phyloP scores from a whole-genome alignment of 2,113 vertebrate genomes.

The Pollimyrus isidori region DNA sequence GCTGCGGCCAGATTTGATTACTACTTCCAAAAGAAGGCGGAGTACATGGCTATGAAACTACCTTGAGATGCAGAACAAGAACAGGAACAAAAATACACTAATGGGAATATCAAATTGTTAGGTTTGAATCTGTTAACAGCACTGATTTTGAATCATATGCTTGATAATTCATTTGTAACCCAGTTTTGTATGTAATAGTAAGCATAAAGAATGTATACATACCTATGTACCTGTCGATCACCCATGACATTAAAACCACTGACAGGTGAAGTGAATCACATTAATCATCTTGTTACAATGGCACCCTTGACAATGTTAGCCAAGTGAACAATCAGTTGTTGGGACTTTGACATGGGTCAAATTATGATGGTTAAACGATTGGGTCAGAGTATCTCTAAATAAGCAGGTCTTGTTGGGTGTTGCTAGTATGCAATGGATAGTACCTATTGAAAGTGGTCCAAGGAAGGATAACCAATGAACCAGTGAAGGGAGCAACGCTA shows the following conservation, averaged over 20 bases:
- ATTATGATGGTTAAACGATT: background rate
- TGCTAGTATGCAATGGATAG: background rate
- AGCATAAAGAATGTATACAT: background rate
- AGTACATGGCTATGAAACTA: slow-evolving; percentile 22
- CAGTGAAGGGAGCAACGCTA: background rate
- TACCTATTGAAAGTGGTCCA: background rate
- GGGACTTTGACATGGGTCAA: background rate
- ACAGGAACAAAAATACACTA: background rate
- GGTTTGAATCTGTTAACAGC: background rate
- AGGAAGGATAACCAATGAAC: background rate
- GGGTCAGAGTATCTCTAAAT: background rate
- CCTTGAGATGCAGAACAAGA: background rate
- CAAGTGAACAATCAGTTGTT: background rate
- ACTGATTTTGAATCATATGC: background rate
- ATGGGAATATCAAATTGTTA: background rate
- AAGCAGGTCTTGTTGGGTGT: background rate
- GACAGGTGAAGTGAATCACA: background rate
- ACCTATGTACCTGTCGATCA: background rate
- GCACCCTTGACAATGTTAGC: background rate
- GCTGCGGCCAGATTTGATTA: slow-evolving; percentile 25
- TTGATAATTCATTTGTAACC: background rate
- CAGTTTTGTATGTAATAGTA: background rate
- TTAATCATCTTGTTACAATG: background rate
- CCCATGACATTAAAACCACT: background rate
- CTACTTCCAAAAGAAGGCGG: slow-evolving; percentile 27